Evolutionary conservation across 1,140 invertebrate species (phyloP), one percentile per base, ranked within the genome.

Genomic region (Aphidius gifuensis): DNA sequence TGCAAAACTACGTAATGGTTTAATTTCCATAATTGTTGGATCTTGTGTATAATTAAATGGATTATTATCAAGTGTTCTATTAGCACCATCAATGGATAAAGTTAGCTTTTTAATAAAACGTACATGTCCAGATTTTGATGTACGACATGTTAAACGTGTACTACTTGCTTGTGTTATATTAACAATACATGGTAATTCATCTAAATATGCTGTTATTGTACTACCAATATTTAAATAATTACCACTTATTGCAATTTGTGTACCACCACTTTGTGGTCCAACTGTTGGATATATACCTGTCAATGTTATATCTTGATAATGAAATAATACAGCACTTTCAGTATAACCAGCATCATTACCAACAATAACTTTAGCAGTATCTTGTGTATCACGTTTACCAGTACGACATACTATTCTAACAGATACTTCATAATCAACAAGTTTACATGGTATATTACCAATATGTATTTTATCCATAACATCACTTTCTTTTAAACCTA

Each of bases 181-280:
- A 6, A 97, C 92, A 68, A 86, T 81, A 80, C 97, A 99, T 5
- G 91, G 87, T 56, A 94, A 83, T 66, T 95, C 90, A 80, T 97
- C 96, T 7, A 99, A 80, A 75, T 87, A 92, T 0, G 96, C 94
- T 4, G 87, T 87, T 61, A 96, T 91, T 64, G 87, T 87, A 42
- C 92, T 94, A 5, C 97, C 97, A 73, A 98, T 94, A 74, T 98
- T 96, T 51, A 99, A 80, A 80, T 96, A 91, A 66, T 89, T 86
- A 16, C 97, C 97, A 66, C 87, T 89, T 61, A 99, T 91, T 4
- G 92, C 92, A 51, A 99, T 78, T 68, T 91, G 88, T 0, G 96
- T 98, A 2, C 97, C 97, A 32, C 97, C 97, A 66, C 94, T 94
- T 69, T 92, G 87, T 5, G 97, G 97, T 0, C 97, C 97, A 50